Conservation (phyloP, 2,888 invertebrate genomes). For the Acholoe squamosa region DNA sequence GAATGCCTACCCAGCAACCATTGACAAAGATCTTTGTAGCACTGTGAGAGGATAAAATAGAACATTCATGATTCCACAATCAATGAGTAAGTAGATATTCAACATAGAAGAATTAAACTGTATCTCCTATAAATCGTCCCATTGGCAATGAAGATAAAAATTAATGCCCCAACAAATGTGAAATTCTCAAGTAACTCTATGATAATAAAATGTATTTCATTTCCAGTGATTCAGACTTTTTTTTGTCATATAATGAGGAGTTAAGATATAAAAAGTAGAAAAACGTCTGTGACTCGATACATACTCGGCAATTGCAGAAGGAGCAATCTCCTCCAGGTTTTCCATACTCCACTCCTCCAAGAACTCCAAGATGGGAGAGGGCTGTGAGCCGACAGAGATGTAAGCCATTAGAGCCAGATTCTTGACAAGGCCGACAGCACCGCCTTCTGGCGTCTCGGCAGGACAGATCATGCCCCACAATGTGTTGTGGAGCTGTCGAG, state of each 20-base stretch:
- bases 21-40: constrained; percentile 99
- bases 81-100: no score
- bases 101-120: no score
- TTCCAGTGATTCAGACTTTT: no score
- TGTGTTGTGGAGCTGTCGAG: constrained; percentile 99
- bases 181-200: no score
- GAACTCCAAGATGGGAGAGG: constrained; percentile 99
- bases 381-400: constrained; percentile 99
- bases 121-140: no score
- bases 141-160: no score
- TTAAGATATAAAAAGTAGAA: no score
- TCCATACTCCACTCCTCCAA: constrained; percentile 99
- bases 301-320: constrained; percentile 96
- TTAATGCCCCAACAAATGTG: no score
- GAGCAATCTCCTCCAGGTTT: constrained; percentile 99
- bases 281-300: constrained; percentile 64
- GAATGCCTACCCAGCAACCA: constrained; percentile 99
- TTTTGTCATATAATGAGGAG: no score
- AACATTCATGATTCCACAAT: neutral
- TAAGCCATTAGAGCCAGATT: constrained; percentile 99
- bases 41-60: constrained; percentile 78
- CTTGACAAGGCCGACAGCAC: constrained; percentile 93
- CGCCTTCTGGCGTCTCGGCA: constrained; percentile 97
- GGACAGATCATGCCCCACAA: constrained; percentile 99
- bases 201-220: no score